A percentile compares a stretch with the other conserved stretches of the same genome.
Evolutionary conservation across 2,113 vertebrate species (phyloP).

Genomic region (Bufo gargarizans): DNA sequence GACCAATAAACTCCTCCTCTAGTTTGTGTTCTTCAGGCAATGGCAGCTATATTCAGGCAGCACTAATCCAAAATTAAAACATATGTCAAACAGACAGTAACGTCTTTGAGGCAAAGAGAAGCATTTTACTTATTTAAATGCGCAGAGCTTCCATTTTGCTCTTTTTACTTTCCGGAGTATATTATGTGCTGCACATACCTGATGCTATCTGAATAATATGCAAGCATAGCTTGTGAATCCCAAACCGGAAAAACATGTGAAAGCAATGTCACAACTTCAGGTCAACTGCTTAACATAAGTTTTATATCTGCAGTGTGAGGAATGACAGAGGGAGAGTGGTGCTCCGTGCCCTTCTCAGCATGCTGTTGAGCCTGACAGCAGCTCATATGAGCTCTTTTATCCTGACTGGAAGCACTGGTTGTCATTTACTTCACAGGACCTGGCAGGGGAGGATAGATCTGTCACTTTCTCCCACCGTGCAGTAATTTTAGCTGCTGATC

Average conservation of each 20-base stretch:
- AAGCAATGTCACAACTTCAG: conserved; percentile 30
- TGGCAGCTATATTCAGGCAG: not conserved
- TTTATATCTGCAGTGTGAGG: conserved; percentile 17
- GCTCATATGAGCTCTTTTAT: conserved; percentile 24
- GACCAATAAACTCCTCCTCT: not conserved
- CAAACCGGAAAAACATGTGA: conserved; percentile 22
- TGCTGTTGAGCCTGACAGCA: conserved; percentile 28
- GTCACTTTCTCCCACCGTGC: conserved; percentile 55
- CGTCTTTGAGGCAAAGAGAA: not conserved
- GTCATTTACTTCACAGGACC: conserved; percentile 54
- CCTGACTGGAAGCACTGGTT: conserved; percentile 40
- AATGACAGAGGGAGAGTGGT: not conserved
- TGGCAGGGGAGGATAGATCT: conserved; percentile 56
- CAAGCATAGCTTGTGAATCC: not conserved
- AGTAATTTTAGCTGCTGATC: conserved; percentile 53
- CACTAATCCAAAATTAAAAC: not conserved
- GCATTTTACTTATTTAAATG: conserved; percentile 17
- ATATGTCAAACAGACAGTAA: conserved; percentile 9
- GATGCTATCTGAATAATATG: not conserved
- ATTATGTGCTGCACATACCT: not conserved
- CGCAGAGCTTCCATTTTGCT: not conserved
- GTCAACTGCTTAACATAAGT: conserved; percentile 31
- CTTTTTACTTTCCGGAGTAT: not conserved
- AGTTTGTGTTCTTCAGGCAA: not conserved
- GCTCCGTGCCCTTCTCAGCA: conserved; percentile 27